These are phyloP conservation scores for Lasiurus borealis DNA, from an alignment of 2,113 vertebrate species.

Conservation along the genomic window DNA sequence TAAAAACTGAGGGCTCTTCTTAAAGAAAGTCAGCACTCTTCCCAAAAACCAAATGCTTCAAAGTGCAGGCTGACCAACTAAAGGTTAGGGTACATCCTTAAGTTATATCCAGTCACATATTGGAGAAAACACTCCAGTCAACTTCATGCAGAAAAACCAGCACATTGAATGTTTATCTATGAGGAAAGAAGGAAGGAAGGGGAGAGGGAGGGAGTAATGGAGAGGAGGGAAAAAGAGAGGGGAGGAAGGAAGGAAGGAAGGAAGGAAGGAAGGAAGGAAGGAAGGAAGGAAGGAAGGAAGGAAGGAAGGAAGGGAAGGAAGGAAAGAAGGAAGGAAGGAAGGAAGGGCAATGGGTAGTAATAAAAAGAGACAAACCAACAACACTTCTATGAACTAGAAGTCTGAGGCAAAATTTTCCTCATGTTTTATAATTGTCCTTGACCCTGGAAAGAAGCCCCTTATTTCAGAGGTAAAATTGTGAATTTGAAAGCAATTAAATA, in stretches of 20 bases:
- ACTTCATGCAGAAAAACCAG: background rate
- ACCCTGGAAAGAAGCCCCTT: background rate
- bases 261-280: rapidly evolving
- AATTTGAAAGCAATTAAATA: slow-evolving; percentile 34
- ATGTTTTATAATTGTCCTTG: background rate
- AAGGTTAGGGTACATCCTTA: background rate
- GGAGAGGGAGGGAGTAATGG: background rate
- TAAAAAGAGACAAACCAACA: background rate
- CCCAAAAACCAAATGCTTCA: background rate
- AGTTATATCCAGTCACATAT: background rate
- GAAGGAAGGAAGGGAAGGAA: no score
- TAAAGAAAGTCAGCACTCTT: background rate
- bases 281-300: rapidly evolving
- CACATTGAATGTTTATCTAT: background rate
- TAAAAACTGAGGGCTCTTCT: background rate
- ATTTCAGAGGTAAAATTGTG: background rate
- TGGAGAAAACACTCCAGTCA: background rate
- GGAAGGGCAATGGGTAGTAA: background rate
- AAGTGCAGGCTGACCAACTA: slow-evolving; percentile 16
- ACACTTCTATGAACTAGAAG: background rate
- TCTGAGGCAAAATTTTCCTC: background rate
- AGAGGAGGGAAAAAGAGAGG: rapidly evolving
- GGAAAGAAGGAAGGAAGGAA: no score
- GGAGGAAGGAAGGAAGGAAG: no score
- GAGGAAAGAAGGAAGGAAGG: background rate